Evolutionary conservation across 2,113 vertebrate genomes (phyloP).

Genomic region (Mellivora capensis): DNA sequence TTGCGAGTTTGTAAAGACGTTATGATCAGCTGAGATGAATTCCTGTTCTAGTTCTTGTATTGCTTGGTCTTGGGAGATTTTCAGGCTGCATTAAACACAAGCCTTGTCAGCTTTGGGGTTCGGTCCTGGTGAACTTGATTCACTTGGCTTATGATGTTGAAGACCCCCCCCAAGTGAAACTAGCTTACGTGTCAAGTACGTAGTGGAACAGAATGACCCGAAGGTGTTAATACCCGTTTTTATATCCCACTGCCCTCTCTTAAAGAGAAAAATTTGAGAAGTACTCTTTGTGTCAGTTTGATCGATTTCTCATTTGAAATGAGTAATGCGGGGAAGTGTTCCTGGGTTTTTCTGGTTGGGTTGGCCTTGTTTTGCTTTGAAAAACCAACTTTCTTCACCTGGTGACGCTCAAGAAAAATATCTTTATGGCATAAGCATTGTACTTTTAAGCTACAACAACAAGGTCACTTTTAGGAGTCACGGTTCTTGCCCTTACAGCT

Average conservation of each 20-base stretch:
- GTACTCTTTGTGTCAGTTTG: not conserved
- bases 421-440: not conserved
- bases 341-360: not conserved
- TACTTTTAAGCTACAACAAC: not conserved
- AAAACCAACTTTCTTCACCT: not conserved
- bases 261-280: not conserved
- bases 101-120: not conserved
- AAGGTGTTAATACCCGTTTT: not conserved
- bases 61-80: constrained; percentile 54
- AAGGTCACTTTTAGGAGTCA: not conserved
- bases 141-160: not conserved
- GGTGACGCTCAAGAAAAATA: not conserved
- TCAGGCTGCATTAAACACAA: not conserved
- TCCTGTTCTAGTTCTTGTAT: constrained; percentile 53
- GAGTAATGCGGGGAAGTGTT: not conserved
- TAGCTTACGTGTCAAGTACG: not conserved
- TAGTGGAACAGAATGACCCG: not conserved
- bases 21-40: constrained; percentile 52
- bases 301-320: not conserved
- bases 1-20: constrained; percentile 18
- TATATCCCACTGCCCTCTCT: not conserved
- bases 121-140: not conserved
- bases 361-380: not conserved
- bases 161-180: not conserved
- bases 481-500: not conserved